phyloP scores from a whole-genome alignment of 2,113 vertebrate species.

The Entelurus aequoreus region DNA sequence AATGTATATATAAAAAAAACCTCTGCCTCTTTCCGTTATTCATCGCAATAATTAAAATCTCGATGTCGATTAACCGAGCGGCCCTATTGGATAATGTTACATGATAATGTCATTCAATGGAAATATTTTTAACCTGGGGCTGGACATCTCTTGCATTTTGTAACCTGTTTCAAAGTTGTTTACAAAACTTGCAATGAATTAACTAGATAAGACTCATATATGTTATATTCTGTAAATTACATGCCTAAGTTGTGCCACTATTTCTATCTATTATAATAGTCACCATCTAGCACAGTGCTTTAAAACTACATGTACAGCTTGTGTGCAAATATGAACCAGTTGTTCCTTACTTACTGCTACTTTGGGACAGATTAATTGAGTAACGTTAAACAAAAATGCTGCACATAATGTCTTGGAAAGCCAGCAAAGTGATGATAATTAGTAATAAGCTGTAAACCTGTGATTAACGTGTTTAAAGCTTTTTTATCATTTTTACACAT shows the following conservation, averaged over 20 bases:
- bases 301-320: not conserved
- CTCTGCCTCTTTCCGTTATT: too few relatives aligned
- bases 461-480: conserved; percentile 5
- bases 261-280: not conserved
- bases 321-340: not conserved
- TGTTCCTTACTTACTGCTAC: not conserved
- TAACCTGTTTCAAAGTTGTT: too few relatives aligned
- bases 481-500: conserved; percentile 1
- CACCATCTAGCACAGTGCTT: not conserved
- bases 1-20: too few relatives aligned
- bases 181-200: too few relatives aligned
- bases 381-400: conserved; percentile 28
- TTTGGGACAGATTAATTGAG: conserved; percentile 35
- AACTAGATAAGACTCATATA: too few relatives aligned
- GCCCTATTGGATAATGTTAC: too few relatives aligned
- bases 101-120: too few relatives aligned
- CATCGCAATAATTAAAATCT: too few relatives aligned
- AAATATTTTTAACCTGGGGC: too few relatives aligned
- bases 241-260: not conserved
- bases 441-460: conserved; percentile 15
- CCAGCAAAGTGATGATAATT: conserved; percentile 40
- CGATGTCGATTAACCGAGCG: too few relatives aligned
- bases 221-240: too few relatives aligned
- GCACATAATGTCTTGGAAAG: conserved; percentile 30
- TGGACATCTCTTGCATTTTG: too few relatives aligned